Evolutionary conservation across 2,888 invertebrate species (phyloP), one percentile per base, ranked within the genome.

Genomic region (Nymphalis c-album): DNA sequence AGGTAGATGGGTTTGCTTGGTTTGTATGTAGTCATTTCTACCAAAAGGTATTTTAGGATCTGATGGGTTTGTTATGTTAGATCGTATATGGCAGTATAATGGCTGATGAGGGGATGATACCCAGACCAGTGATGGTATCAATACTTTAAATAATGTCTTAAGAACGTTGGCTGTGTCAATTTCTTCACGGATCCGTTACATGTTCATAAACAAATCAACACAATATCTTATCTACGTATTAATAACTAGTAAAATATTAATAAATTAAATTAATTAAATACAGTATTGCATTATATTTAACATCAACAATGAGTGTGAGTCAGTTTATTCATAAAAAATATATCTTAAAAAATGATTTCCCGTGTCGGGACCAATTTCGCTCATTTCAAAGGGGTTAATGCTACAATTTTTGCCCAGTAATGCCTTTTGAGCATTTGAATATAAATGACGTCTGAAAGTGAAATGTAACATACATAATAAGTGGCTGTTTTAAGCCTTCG

Each of bases 391-490:
- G 86, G 89, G 90, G 86, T 87, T 86, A 88, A 85, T 89, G 85
- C 81, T 84, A 85, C 85, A 90, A 90, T 92, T 91, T 92, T 92
- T 91, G 91, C 90, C 80, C 85, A 84, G 91, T 90, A 91, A 91
- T 90, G 89, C 91, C 90, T 90, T 90, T 91, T 85, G 88, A 91
- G 85, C 90, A 92, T 92, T 92, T 92, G 91, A 92, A 92, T 92
- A 92, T 92, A 92, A 91, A 92, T 91, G 90, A 91, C 89, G 91
- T 91, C 90, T 91, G 91, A 91, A 91, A 92, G 91, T 92, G 92
- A 92, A 92, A 91, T 91, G 92, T 92, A 91, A 91, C 92, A 92
- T 91, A 91, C 91, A 92, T 92, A 92, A 92, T 92, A 91, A 92
- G 91, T 91, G 92, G 91, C 91, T 91, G 91, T 91, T 92, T 91